A percentile compares a stretch with the other conserved stretches of the same genome.
Evolutionary conservation across 2,888 invertebrate genomes (phyloP).

Genomic region (Ypsolopha sequella): DNA sequence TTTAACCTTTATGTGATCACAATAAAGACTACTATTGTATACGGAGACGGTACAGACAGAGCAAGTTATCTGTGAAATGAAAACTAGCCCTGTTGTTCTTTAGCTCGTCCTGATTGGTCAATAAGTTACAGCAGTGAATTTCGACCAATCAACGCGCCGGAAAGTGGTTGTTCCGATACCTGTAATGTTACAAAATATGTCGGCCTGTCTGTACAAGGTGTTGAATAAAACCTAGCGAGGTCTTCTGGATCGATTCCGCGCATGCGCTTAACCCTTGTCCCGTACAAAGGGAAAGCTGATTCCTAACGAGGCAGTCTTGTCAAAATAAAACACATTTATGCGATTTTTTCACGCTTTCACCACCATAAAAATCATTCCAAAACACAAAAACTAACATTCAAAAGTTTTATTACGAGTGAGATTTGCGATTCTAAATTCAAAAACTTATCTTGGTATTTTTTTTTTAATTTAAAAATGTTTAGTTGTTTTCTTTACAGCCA

Average conservation of each 20-base stretch:
- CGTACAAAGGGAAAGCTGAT: constrained; percentile 53
- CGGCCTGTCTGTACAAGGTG: constrained; percentile 6
- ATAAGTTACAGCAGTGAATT: not conserved
- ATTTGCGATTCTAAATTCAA: not conserved
- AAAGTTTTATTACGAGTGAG: not conserved
- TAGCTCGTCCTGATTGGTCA: not conserved
- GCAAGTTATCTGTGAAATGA: not conserved
- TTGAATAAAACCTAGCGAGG: constrained; percentile 23
- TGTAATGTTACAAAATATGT: not conserved
- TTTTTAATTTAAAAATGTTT: not conserved
- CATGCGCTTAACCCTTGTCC: constrained; percentile 38
- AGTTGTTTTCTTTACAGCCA: not conserved
- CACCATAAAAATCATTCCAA: constrained; percentile 7
- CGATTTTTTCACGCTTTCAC: constrained; percentile 29
- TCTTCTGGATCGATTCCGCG: constrained; percentile 54
- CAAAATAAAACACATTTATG: constrained; percentile 50
- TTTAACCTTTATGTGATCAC: too few relatives aligned
- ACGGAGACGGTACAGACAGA: too few relatives aligned
- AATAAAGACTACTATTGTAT: too few relatives aligned
- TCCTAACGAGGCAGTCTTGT: constrained; percentile 41
- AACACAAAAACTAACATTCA: constrained; percentile 1
- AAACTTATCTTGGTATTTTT: not conserved
- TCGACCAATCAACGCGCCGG: not conserved
- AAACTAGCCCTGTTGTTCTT: not conserved
- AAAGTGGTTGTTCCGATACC: not conserved